These are phyloP conservation scores for Ophioderma brevispina DNA, from an alignment of 35 echinoderm and acorn worm genomes.

Conservation along the genomic window DNA sequence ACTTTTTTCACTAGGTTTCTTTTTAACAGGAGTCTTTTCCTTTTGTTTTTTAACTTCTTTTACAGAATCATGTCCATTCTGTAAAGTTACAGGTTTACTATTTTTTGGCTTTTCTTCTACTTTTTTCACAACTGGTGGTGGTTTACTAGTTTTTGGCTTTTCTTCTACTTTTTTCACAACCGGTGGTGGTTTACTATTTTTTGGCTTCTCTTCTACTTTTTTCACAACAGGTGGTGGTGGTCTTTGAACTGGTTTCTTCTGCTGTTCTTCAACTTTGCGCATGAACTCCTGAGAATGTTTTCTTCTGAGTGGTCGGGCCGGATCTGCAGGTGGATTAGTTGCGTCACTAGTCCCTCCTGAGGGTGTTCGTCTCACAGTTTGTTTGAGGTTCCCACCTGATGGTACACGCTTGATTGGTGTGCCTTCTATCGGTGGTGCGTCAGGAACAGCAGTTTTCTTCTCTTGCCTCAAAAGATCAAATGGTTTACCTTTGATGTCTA, in stretches of 20 bases:
- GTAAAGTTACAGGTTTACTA: neutral
- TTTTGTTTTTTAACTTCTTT: neutral
- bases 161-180: neutral
- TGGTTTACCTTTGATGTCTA: slow-evolving; percentile 79
- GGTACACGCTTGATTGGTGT: neutral
- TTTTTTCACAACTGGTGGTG: neutral
- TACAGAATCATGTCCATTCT: neutral
- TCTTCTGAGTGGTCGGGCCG: slow-evolving; percentile 24
- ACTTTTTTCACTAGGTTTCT: neutral
- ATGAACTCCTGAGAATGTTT: slow-evolving; percentile 84
- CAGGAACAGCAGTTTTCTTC: slow-evolving; percentile 19
- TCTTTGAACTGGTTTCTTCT: neutral
- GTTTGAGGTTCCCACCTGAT: neutral
- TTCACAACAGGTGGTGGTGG: neutral
- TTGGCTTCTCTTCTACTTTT: neutral
- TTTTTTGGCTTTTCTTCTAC: neutral
- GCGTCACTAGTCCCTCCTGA: neutral
- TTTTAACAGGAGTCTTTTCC: neutral
- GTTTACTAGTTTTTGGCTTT: neutral
- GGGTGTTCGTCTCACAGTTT: neutral
- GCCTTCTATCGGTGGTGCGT: neutral
- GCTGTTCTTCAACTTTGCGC: slow-evolving; percentile 65
- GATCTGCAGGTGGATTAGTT: neutral
- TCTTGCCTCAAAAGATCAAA: slow-evolving; percentile 73
- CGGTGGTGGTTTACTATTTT: neutral